These are phyloP conservation scores for Copsychus sechellarum DNA, from an alignment of 2,113 vertebrate species.

Conservation along the genomic window DNA sequence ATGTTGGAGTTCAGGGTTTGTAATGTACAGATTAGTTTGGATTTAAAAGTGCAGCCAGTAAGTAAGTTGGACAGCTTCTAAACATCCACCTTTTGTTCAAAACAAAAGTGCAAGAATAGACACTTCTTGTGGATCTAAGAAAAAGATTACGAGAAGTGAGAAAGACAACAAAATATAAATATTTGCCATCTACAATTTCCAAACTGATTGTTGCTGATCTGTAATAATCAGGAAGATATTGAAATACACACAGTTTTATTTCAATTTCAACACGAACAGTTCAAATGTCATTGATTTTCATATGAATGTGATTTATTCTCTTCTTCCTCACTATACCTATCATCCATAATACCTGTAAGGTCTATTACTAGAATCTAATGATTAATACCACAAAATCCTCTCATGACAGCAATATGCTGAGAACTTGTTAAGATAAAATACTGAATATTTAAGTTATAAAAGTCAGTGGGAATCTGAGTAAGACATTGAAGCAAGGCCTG, in stretches of 20 bases:
- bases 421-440: neutral
- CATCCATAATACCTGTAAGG: neutral
- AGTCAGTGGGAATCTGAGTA: neutral
- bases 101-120: neutral
- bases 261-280: neutral
- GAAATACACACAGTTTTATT: neutral
- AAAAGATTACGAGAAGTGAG: neutral
- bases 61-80: neutral
- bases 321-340: constrained; percentile 3
- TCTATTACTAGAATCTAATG: neutral
- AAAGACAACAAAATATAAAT: neutral
- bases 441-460: neutral
- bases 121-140: neutral
- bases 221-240: neutral
- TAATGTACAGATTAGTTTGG: neutral
- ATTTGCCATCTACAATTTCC: neutral
- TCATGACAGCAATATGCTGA: constrained; percentile 36
- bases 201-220: neutral
- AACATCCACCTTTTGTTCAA: neutral
- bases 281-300: constrained; percentile 42
- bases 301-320: constrained; percentile 18
- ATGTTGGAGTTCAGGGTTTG: neutral
- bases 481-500: neutral
- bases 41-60: neutral
- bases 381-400: constrained; percentile 48